Evolutionary conservation across 2,888 invertebrate species (phyloP), one percentile per base, ranked within the genome.

Genomic region (Urechis unicinctus): DNA sequence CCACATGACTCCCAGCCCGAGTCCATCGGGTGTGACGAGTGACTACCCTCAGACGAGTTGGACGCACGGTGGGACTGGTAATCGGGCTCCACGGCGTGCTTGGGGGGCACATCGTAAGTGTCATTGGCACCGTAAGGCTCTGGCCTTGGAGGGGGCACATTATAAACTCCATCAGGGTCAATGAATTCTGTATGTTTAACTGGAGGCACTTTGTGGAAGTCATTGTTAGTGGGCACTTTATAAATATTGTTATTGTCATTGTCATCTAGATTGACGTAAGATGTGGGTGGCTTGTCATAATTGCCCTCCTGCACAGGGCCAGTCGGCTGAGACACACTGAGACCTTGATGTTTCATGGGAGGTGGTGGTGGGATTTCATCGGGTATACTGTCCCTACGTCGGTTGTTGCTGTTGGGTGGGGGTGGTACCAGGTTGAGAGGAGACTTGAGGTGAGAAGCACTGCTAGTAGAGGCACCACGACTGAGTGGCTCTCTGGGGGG

Each of bases 181-280:
- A 36, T 36, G 36, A 36, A 36, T 36, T 17, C 36, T 36, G 9
- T 36, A 36, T 36, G 17, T 17, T 50, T 30, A 17, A 6, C 4
- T 5, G 50, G 52, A 17, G 52, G 52, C 26, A 52, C 44, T 26
- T 52, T 42, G 28, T 52, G 44, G 9, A 52, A 26, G n/a, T 42
- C 25, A 36, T 6, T 31, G 5, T 22, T 50, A 9, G 9, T 9
- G 5, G 50, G 50, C 13, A 50, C 21, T 21, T 50, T 50, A 25
- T 50, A 50, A 17, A 50, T 25, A 22, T 48, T 36, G n/a, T n/a
- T n/a, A n/a, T n/a, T 43, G 3, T 52, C 52, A 24, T 31, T 28
- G 29, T 31, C 48, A 48, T 47, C 53, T 22, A 47, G 31, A 22
- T 46, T 25, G 3, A 47, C 17, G 29, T 50, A 56, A 24, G 54